Evolutionary conservation across 2,113 vertebrate species (phyloP).

Genomic region (Athene noctua): DNA sequence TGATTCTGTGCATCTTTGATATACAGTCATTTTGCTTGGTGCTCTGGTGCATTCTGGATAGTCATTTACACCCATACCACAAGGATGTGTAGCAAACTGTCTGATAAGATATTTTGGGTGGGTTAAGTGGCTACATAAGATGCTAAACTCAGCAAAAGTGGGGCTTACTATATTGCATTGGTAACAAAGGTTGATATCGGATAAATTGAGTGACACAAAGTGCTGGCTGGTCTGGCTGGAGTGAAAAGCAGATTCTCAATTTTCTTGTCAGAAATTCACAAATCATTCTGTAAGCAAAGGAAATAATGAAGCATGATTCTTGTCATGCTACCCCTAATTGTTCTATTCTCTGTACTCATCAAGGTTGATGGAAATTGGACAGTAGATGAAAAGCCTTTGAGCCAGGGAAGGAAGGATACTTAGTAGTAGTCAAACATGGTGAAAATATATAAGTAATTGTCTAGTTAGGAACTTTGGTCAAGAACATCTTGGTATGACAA

Average conservation of each 20-base stretch:
- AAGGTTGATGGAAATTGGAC: background rate
- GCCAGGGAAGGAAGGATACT: background rate
- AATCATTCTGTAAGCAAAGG: background rate
- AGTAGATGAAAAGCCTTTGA: background rate
- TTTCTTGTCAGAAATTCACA: background rate
- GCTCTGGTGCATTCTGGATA: background rate
- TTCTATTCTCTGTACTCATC: background rate
- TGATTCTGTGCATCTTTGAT: background rate
- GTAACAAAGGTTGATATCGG: background rate
- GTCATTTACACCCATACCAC: background rate
- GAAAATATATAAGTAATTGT: background rate
- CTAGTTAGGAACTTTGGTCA: background rate
- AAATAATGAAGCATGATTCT: background rate
- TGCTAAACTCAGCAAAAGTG: background rate
- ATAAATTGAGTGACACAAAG: background rate
- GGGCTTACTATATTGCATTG: background rate
- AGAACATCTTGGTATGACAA: background rate
- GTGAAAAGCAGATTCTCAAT: background rate
- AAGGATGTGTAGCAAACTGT: background rate
- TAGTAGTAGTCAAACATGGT: fast-evolving
- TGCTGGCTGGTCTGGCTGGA: background rate
- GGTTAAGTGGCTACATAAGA: background rate
- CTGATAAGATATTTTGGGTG: background rate
- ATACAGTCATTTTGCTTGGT: background rate
- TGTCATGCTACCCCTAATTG: background rate